These are phyloP conservation scores for Ormia ochracea DNA, from an alignment of 2,888 invertebrate genomes.

Conservation along the genomic window DNA sequence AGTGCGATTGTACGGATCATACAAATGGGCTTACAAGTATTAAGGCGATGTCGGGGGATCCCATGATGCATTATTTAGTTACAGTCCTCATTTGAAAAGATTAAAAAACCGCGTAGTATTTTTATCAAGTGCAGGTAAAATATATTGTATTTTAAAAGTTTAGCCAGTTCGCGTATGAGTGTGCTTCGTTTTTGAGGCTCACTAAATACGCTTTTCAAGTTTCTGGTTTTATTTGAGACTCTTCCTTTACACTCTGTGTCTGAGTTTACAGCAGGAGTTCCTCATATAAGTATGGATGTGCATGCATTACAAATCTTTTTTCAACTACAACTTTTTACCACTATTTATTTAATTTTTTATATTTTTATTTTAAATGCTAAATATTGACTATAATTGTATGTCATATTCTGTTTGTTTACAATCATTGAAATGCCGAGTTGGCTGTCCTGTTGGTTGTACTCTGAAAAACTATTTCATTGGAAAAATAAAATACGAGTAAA, in stretches of 20 bases:
- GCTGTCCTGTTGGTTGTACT: conserved; percentile 46
- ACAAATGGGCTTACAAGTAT: no score
- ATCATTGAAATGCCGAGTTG: conserved; percentile 47
- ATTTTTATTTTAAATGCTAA: background rate
- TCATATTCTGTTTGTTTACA: conserved; percentile 42
- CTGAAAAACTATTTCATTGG: conserved; percentile 41
- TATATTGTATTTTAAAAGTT: no score
- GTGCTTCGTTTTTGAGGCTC: no score
- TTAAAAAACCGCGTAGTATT: no score
- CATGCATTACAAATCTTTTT: background rate
- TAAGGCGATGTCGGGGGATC: no score
- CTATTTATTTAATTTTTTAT: conserved; percentile 5
- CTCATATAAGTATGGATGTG: background rate
- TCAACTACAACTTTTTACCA: background rate
- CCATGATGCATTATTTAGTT: no score
- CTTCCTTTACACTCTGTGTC: background rate
- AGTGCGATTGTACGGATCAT: no score
- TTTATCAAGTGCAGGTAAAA: no score
- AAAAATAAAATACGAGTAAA: conserved; percentile 15
- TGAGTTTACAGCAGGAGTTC: conserved; percentile 10
- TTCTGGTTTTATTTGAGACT: background rate
- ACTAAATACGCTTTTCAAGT: background rate
- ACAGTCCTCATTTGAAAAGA: no score
- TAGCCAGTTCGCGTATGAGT: no score
- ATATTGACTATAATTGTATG: conserved; percentile 10